Evolutionary conservation across 2,797 vertebrate genomes (phyloP), one percentile per base, ranked within the genome.

Genomic region (Psittacula echo): DNA sequence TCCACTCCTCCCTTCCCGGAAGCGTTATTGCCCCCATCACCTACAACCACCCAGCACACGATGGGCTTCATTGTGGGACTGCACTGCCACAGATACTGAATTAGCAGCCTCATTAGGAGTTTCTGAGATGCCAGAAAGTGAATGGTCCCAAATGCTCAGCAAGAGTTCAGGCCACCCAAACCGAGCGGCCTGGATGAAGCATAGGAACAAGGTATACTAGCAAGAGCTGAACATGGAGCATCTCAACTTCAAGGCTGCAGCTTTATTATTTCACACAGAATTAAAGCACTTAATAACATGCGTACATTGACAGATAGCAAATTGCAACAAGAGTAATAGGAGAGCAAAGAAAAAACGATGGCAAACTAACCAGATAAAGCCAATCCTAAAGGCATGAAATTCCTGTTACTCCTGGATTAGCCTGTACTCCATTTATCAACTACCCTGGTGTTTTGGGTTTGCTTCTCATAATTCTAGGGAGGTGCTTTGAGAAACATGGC

Each of bases 1-100:
- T 67, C 53, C 2, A 2, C n/a, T 62, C 42, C n/a, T 30, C 50
- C 41, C 13, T 42, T 32, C 23, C 34, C 0, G 0, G 8, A 10
- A 50, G 11, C 0, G 0, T 51, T 21, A 18, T 5, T 7, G 20
- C 6, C 58, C 7, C 26, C n/a, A 42, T 13, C 39, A 7, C 41
- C 47, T 20, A 4, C 1, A 24, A 17, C 22, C 41, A 4, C 34
- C 44, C 47, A 24, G 29, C 50, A 20, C 61, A 6, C 0, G 0
- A 14, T 2, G 2, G 44, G 50, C 34, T 39, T 39, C 22, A 6
- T 0, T 4, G 1, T 2, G 0, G 15, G 22, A 34, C 47, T 9
- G 10, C 1, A 2, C n/a, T 5, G 50, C 44, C n/a, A 32, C 56
- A 42, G 32, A 3, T 2, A 3, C 2, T 3, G 1, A n/a, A 42